Evolutionary conservation across 2,888 invertebrate genomes (phyloP).

Genomic region (Agonum fuliginosum): DNA sequence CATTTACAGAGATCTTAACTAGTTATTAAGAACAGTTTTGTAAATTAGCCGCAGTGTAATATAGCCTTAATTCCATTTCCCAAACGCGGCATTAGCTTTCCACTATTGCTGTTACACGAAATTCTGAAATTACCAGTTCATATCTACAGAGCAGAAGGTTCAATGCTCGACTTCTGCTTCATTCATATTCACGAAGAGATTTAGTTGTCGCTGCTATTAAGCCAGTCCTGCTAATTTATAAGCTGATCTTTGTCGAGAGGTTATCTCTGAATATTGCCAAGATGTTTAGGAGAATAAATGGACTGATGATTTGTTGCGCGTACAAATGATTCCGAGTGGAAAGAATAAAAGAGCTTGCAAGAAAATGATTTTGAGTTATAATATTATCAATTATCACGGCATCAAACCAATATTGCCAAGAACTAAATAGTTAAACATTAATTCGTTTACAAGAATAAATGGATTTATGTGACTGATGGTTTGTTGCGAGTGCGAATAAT

Average conservation of each 20-base stretch:
- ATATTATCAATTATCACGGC: too few species aligned
- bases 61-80: constrained; percentile 36
- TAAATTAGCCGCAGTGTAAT: constrained; percentile 9
- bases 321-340: too few species aligned
- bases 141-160: constrained; percentile 2
- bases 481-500: too few species aligned
- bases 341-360: too few species aligned
- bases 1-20: constrained; percentile 15
- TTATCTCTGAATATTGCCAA: too few species aligned
- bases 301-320: too few species aligned
- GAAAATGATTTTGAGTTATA: too few species aligned
- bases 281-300: too few species aligned
- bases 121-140: constrained; percentile 12
- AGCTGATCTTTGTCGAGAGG: not conserved
- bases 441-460: too few species aligned
- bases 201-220: constrained; percentile 1
- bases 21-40: constrained; percentile 39
- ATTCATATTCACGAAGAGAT: constrained; percentile 43
- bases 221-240: not conserved
- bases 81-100: constrained; percentile 18
- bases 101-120: constrained; percentile 32
- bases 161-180: constrained; percentile 28
- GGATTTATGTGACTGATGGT: too few species aligned
- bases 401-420: too few species aligned
- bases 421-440: too few species aligned